Base-by-base conservation (phyloP, 2,797 vertebrate genomes). In the Pelodytes ibericus region DNA sequence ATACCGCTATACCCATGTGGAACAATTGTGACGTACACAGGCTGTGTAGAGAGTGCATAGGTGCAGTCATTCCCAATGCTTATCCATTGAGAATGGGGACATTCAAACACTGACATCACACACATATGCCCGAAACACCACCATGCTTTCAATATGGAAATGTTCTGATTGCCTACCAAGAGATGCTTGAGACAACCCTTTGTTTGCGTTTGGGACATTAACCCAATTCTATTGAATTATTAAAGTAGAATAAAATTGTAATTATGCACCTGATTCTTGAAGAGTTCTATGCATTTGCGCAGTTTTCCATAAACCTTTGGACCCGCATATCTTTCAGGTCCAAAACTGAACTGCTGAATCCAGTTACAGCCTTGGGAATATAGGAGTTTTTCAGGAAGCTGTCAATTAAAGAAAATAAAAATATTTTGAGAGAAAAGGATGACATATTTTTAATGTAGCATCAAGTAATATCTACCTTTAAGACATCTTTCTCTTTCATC, bases 341-440 rank as follows among this genome's bases (percentile, higher is more conserved):
- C 92, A 83, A 93, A 93, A 80, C 90, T 88, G 78, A 92, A 93
- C 0, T 92, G 92, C 80, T 93, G 91, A 81, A 93, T 89, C 92
- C 92, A 93, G 84, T 93, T 93, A 76, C 92, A 93, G 24, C 92
- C 92, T 91, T 93, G 92, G 58, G 91, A 92, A 86, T 91, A 93
- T 4, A 93, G 85, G 61, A 93, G 87, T 61, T 91, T 93, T 83
- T 93, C 92, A 65, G 92, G 92, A 77, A 93, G 87, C 92, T 93
- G 83, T 29, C 65, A 64, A 56, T 68, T 3, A 31, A 49, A 68
- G 70, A 80, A 80, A 47, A 67, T 24, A 66, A 63, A 83, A n/a
- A 31, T 9, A 6, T 8, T 7, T 62, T 4, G 10, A 70, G 25
- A 2, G 24, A 24, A n/a, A 67, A 18, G 15, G 25, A 2, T 24